phyloP scores from a whole-genome alignment of 2,888 invertebrate species.

The Xestia xanthographa region DNA sequence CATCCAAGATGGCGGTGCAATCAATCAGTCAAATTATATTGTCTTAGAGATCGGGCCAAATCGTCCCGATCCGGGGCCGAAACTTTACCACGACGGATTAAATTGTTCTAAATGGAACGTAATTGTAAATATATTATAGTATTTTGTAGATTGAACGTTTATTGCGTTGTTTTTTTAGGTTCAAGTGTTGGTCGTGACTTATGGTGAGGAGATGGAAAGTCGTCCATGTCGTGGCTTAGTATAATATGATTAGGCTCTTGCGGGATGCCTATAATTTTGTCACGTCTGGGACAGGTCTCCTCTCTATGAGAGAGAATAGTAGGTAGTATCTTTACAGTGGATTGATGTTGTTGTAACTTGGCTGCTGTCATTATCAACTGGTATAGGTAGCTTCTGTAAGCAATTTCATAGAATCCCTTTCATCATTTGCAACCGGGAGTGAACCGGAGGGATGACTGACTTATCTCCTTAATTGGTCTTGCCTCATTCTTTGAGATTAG shows the following conservation, averaged over 20 bases:
- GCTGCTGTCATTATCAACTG: neutral
- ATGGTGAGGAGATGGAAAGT: slow-evolving; percentile 33
- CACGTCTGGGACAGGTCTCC: neutral
- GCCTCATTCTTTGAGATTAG: neutral
- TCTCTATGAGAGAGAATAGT: neutral
- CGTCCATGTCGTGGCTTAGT: neutral
- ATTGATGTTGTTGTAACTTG: neutral
- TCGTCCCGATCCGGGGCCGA: slow-evolving; percentile 74
- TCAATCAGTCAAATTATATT: slow-evolving; percentile 90
- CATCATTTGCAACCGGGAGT: neutral
- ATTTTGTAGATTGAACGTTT: slow-evolving; percentile 59
- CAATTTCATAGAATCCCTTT: neutral
- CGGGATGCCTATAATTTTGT: neutral
- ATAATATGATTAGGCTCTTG: neutral
- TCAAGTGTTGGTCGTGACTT: slow-evolving; percentile 42
- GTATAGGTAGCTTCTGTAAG: neutral
- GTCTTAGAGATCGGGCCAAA: slow-evolving; percentile 85
- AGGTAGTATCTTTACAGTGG: neutral
- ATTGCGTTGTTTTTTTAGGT: slow-evolving; percentile 23
- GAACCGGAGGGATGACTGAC: neutral
- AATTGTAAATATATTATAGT: slow-evolving; percentile 69
- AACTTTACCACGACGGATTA: slow-evolving; percentile 71
- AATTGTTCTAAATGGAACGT: slow-evolving; percentile 75
- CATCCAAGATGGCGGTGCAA: slow-evolving; percentile 70
- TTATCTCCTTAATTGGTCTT: neutral